Conservation (phyloP, 2,888 invertebrate species). For the Drosophila maculinotata region DNA sequence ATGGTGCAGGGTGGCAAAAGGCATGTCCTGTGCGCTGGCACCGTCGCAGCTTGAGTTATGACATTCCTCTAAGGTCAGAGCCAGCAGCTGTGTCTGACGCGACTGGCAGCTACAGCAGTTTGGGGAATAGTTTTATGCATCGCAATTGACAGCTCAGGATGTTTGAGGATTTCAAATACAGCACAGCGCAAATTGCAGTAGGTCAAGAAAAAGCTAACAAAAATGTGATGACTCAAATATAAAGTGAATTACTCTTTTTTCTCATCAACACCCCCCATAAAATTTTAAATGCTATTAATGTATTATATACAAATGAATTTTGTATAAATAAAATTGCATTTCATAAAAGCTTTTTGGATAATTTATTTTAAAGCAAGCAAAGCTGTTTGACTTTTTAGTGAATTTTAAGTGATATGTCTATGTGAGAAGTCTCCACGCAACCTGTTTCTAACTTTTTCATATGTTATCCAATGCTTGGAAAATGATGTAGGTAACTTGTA, state of each 20-base stretch:
- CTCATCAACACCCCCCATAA: not conserved
- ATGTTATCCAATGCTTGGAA: too few species aligned
- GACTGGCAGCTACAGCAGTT: slow-evolving; percentile 8
- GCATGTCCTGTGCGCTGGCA: slow-evolving; percentile 26
- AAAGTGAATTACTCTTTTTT: slow-evolving; percentile 8
- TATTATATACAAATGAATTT: too few species aligned
- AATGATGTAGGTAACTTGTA: too few species aligned
- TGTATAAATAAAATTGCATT: too few species aligned
- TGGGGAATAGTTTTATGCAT: slow-evolving; percentile 37
- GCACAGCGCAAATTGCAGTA: slow-evolving; percentile 29
- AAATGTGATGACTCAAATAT: not conserved
- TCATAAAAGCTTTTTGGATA: too few species aligned
- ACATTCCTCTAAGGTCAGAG: slow-evolving; percentile 55
- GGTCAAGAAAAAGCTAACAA: slow-evolving; percentile 25
- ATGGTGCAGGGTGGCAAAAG: slow-evolving; percentile 1
- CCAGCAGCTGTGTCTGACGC: slow-evolving; percentile 46
- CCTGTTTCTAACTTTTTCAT: too few species aligned
- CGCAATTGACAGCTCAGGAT: slow-evolving; percentile 66
- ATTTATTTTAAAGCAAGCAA: too few species aligned
- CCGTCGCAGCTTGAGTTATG: slow-evolving; percentile 46
- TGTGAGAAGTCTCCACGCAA: too few species aligned
- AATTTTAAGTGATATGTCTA: too few species aligned
- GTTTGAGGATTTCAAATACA: slow-evolving; percentile 44
- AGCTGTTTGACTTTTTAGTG: too few species aligned
- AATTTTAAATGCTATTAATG: too few species aligned